A percentile compares a stretch with the other conserved stretches of the same genome.
These are phyloP conservation scores for Liodrosophila aerea DNA, from an alignment of 2,888 invertebrate genomes.

Conservation along the genomic window DNA sequence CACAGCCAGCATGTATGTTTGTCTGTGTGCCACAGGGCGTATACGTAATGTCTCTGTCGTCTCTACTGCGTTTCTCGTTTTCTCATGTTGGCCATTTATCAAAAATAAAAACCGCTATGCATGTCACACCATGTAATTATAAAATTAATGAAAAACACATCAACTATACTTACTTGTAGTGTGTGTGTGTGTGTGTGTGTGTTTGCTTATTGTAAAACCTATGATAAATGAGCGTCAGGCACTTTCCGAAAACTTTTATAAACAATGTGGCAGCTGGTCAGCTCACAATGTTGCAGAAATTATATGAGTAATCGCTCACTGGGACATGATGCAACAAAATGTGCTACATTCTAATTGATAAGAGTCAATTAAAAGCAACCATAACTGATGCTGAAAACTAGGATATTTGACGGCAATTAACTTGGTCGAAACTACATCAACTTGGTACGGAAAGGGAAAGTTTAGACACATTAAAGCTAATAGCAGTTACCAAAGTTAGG, in stretches of 20 bases:
- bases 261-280: too few species aligned
- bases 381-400: too few species aligned
- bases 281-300: conserved; percentile 3
- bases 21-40: conserved; percentile 30
- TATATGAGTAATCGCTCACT: not conserved
- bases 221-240: conserved; percentile 15
- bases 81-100: conserved; percentile 43
- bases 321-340: conserved; percentile 9
- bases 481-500: too few species aligned
- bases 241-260: too few species aligned
- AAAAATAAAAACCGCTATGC: conserved; percentile 25
- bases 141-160: conserved; percentile 35
- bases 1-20: not conserved
- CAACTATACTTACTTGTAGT: too few species aligned
- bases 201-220: too few species aligned
- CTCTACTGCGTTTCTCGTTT: conserved; percentile 1
- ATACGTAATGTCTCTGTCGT: conserved; percentile 34
- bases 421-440: too few species aligned
- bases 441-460: too few species aligned
- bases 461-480: too few species aligned
- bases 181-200: too few species aligned
- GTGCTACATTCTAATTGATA: too few species aligned
- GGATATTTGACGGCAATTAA: conserved; percentile 17
- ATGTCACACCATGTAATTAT: conserved; percentile 40
- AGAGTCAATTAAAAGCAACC: conserved; percentile 12